Base-by-base conservation (phyloP, 64 coral and sea anemone species). In the Pocillopora damicornis region DNA sequence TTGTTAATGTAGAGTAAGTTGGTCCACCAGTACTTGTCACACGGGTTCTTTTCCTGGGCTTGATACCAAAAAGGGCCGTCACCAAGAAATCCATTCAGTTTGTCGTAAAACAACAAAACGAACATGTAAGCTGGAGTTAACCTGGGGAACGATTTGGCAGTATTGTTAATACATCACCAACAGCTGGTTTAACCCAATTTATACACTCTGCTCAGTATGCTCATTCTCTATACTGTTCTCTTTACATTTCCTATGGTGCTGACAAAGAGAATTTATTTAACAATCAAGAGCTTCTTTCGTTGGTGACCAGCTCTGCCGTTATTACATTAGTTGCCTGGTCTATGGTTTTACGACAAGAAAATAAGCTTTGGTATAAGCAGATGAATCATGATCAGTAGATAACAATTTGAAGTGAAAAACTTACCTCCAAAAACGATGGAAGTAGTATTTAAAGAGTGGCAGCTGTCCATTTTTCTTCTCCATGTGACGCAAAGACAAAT, bases 1-100 rank as follows among this genome's bases (percentile, higher is more conserved):
- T 98, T 98, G 86, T 98, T 98, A 75, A 98, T 98, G 63, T 98
- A 98, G 18, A 98, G 75, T 10, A 98, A 57, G 61, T 98, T 98
- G n/a, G 91, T 93, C 95, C 91, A 98, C 91, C 91, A 93, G 59
- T 93, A 86, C 56, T 91, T 88, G 18, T 73, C 78, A 88, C 95
- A 98, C 0, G 10, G 18, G 30, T 61, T 57, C 8, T 89, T 64
- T 4, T 15, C 18, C 58, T 98, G 84, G 8, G 18, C n/a, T 15
- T 15, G 17, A 77, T 64, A 90, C 95, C 95, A 98, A 9, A 86
- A 4, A 1, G 95, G 95, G 26, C 91, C 92, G 13, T 93, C 77
- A 13, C 78, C 89, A 0, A 98, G 36, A 86, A 93, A 98, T 35
- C 60, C 71, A 2, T 5, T 88, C 62, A 98, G 80, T 69, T 98